Evolutionary conservation across 2,797 vertebrate species (phyloP), one percentile per base, ranked within the genome.

Genomic region (Botia almorhae): DNA sequence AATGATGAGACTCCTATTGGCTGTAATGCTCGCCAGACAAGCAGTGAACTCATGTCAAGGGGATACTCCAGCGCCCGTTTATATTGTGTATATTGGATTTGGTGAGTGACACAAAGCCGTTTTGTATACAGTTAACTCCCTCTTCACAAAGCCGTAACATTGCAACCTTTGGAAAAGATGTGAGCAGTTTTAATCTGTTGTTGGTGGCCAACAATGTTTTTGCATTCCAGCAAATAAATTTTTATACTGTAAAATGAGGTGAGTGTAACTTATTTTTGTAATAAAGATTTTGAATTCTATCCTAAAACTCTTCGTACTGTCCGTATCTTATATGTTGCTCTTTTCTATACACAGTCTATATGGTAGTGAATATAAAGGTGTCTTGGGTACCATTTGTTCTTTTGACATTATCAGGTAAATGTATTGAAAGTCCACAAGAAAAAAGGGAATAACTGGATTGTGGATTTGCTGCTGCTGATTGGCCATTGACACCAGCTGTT

Each of bases 261-360:
- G 97, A 99, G 98, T 99, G 97, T 99, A 99, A 99, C 97, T 99
- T 99, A 99, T 99, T 99, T 99, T 99, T 99, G 97, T 99, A 99
- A 99, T 99, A 99, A 99, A 99, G 97, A 96, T 98, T 99, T 98
- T 98, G 97, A 98, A 98, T 99, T 99, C 96, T 98, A 98, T 97
- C 94, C 94, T 97, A 95, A 95, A 95, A 95, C 87, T 91, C 87
- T 88, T 91, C 92, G 4, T 61, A 88, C 84, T 84, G 81, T 75
- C 72, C 21, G 11, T 29, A 16, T 63, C 1, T 2, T 0, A 0
- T 71, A 5, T 29, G 23, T 7, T 8, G 29, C 5, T 39, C 11
- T 0, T 26, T 21, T 23, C 33, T 33, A 33, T 33, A 33, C 4
- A 33, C 4, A 33, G 33, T 33, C 33, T 33, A 33, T 33, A 33